Conservation (phyloP, 1,140 invertebrate genomes). For the Pogonomyrmex barbatus region DNA sequence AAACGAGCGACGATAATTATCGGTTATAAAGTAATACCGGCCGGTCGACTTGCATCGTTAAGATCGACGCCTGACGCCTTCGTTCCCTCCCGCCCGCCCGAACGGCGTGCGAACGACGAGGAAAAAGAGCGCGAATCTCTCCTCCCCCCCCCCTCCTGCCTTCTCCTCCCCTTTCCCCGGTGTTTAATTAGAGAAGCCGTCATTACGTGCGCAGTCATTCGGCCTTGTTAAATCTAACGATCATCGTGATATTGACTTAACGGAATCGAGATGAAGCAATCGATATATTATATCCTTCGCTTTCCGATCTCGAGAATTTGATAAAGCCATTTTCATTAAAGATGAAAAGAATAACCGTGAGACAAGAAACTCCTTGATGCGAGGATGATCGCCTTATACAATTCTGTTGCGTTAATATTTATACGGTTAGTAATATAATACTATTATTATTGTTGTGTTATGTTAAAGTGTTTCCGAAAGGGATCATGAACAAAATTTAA, state of each 20-base stretch:
- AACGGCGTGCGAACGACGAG: not conserved
- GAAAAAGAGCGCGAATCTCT: not conserved
- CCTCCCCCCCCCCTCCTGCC: not conserved
- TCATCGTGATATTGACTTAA: slow-evolving; percentile 20
- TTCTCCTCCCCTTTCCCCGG: not conserved
- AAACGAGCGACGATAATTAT: slow-evolving; percentile 57
- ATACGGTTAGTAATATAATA: not conserved
- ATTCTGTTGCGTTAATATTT: not conserved
- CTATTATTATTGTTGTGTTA: not conserved
- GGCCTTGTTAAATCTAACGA: slow-evolving; percentile 44
- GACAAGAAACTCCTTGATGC: not conserved
- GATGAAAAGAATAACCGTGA: not conserved
- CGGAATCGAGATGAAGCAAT: slow-evolving; percentile 4
- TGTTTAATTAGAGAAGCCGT: slow-evolving; percentile 39
- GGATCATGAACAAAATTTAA: not conserved
- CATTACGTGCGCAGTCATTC: slow-evolving; percentile 28
- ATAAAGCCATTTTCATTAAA: not conserved
- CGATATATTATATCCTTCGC: slow-evolving; percentile 12
- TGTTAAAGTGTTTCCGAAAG: not conserved
- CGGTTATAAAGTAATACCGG: slow-evolving; percentile 47
- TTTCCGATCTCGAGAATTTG: not conserved
- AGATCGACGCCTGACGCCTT: slow-evolving; percentile 21
- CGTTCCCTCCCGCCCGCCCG: not conserved
- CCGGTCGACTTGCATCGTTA: slow-evolving; percentile 26
- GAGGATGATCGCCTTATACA: not conserved